Evolutionary conservation across 2,888 invertebrate genomes (phyloP).

Genomic region (Brenthis daphne): DNA sequence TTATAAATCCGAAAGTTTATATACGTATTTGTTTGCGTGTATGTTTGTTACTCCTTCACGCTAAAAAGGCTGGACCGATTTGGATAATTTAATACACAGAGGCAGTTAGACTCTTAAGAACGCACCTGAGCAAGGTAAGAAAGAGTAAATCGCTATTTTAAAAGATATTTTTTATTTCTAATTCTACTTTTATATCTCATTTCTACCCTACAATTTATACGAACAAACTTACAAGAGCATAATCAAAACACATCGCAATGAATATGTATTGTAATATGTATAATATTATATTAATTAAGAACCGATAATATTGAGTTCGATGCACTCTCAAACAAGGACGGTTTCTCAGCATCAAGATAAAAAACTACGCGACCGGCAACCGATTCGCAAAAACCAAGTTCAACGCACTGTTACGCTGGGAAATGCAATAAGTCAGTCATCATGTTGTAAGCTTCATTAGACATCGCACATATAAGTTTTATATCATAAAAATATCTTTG

Average conservation of each 20-base stretch:
- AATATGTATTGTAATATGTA: not conserved
- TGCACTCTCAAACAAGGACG: constrained; percentile 32
- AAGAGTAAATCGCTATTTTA: too few species aligned
- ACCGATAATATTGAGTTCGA: constrained; percentile 32
- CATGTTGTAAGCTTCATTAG: constrained; percentile 9
- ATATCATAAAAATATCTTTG: not conserved
- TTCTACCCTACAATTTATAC: too few species aligned
- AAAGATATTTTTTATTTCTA: too few species aligned
- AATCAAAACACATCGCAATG: not conserved
- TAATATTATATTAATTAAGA: constrained; percentile 4
- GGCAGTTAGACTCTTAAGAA: too few species aligned
- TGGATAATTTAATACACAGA: too few species aligned
- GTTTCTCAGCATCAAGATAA: constrained; percentile 35
- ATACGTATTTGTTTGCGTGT: too few species aligned
- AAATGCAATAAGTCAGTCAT: constrained; percentile 23
- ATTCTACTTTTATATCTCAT: too few species aligned
- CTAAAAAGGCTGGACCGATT: too few species aligned
- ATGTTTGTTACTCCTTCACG: too few species aligned
- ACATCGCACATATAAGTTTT: not conserved
- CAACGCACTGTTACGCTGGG: constrained; percentile 58
- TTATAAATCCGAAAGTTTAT: too few species aligned
- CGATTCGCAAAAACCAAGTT: constrained; percentile 63
- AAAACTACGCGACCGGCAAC: constrained; percentile 54
- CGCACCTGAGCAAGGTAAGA: too few species aligned
- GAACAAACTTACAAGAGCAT: not conserved